Conservation (phyloP, 2,797 vertebrate genomes). For the Picus viridis region DNA sequence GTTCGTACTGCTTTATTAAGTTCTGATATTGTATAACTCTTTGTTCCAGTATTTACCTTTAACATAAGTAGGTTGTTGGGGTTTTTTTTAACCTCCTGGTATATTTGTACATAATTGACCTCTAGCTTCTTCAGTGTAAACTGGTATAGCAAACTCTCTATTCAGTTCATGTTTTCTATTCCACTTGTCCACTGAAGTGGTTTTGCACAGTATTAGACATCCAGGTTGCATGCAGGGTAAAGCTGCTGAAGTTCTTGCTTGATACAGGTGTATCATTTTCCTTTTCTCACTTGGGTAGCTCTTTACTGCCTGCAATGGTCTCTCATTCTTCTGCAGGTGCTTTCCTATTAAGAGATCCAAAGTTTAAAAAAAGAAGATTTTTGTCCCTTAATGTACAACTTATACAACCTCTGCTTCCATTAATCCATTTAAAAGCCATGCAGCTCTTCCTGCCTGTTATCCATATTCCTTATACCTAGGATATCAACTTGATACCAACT, state of each 20-base stretch:
- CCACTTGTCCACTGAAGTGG: background rate
- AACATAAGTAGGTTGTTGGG: background rate
- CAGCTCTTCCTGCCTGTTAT: background rate
- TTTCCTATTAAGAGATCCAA: background rate
- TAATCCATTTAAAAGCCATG: background rate
- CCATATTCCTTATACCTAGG: background rate
- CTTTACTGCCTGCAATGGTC: background rate
- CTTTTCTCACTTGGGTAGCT: background rate
- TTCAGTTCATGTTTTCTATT: background rate
- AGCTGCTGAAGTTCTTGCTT: background rate
- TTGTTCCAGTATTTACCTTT: background rate
- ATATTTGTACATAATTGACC: background rate
- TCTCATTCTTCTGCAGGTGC: background rate
- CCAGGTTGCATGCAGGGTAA: background rate
- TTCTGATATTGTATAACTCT: background rate
- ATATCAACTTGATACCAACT: no score
- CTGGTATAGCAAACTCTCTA: background rate
- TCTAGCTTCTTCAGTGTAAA: background rate
- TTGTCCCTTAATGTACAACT: background rate
- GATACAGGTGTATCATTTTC: background rate
- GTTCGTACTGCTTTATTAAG: background rate
- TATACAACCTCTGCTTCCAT: background rate
- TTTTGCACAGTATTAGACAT: background rate
- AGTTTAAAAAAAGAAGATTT: background rate
- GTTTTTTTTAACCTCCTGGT: background rate